Evolutionary conservation across 2,888 invertebrate species (phyloP), one percentile per base, ranked within the genome.

Genomic region (Lepidocyrtinus sp.): DNA sequence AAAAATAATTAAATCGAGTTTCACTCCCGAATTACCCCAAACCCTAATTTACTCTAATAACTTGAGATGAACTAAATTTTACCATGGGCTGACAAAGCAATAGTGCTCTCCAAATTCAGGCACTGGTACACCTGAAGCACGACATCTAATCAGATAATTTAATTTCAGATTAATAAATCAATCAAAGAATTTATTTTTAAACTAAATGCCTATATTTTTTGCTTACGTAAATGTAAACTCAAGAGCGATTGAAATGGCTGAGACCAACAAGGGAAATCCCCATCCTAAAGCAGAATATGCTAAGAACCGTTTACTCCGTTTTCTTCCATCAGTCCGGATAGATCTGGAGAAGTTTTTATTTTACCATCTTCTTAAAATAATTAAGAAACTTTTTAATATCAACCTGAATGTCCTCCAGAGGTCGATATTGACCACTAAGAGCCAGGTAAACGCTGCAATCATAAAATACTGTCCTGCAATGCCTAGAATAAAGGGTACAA

Each of bases 381-480:
- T 12, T 7, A 36, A 7, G 12, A 36, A 68, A 46, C 68, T 2
- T 68, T 68, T 46, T 68, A n/a, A 19, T 25, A n/a, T 17, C 25
- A 15, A 77, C 55, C 55, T 67, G 19, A 81, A 81, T 0, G 81
- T 81, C n/a, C 68, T 25, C 81, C 81, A 81, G 9, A 81, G 17
- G 27, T 81, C 81, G 22, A 71, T 59, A 26, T 81, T 81, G 2
- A 75, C 75, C 3, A 75, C 68, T 0, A 75, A 12, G 1, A 81
- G 27, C 81, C 81, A 81, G 5, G 81, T 72, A 63, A 81, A 81
- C 15, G 75, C 50, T 1, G 67, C 71, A n/a, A 75, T 67, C 62
- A 72, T 62, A 22, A 81, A 81, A 26, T 68, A 81, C 15, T 81
- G 81, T 0, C 88, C 88, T 63, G 63, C 84, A 9, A 64, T 80